Percentiles rank a stretch among this genome's conserved stretches.
Conservation (phyloP, 2,113 vertebrate genomes). For the Grus americana region DNA sequence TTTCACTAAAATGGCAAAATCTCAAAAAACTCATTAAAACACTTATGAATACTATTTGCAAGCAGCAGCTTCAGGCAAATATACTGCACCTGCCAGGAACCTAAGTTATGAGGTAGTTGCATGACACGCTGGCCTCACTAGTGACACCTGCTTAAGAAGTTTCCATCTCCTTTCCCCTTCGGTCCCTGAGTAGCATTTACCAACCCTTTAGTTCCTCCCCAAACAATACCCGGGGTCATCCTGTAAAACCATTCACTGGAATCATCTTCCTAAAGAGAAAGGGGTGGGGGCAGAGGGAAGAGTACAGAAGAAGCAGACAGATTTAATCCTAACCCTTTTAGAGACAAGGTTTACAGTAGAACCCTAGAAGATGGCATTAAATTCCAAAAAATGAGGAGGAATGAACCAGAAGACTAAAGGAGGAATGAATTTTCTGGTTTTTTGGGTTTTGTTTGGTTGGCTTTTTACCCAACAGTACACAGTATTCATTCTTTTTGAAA, state of each 20-base stretch:
- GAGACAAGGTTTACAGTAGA: not conserved
- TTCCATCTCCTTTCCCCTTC: not conserved
- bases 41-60: not conserved
- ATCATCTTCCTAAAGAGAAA: not conserved
- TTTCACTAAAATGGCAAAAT: not conserved
- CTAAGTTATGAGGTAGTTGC: not conserved
- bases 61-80: not conserved
- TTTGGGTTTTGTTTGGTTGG: no score
- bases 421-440: not conserved
- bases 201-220: not conserved
- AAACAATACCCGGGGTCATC: fast-evolving
- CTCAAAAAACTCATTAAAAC: not conserved
- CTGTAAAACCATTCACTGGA: not conserved
- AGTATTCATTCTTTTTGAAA: not conserved
- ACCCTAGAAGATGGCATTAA: not conserved
- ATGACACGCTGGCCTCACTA: not conserved
- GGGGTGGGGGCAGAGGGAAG: not conserved
- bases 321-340: not conserved
- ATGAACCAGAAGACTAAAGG: not conserved
- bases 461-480: not conserved
- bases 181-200: not conserved
- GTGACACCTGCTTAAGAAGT: not conserved
- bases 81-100: not conserved
- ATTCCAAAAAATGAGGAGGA: not conserved
- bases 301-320: not conserved